Base-by-base conservation (phyloP, 2,797 vertebrate species). In the Anolis apletophallus region DNA sequence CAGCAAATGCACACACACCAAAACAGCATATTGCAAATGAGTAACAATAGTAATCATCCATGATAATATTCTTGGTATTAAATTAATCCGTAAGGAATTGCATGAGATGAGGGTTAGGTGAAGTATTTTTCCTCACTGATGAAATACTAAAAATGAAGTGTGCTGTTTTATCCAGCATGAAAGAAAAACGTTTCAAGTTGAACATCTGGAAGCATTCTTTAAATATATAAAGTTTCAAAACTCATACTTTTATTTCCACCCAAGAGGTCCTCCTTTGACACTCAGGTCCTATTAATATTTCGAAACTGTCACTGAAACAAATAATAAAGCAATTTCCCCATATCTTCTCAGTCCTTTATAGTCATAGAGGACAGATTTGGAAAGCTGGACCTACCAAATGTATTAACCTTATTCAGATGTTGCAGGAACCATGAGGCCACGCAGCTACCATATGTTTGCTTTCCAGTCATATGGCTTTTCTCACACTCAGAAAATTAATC, bases 141-240 rank as follows among this genome's bases (percentile, higher is more conserved):
- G 23, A 29, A 78, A 55, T 59, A 23, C 32, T 67, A 78, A 32
- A 83, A n/a, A 77, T 61, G 5, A 59, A 78, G 29, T 29, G 29
- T 68, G 12, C 13, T 64, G 80, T 69, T 59, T 57, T 7, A 71
- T 23, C 13, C 32, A 57, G 36, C 54, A 83, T 83, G 36, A 61
- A 82, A 83, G 59, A 17, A 81, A 55, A 26, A 1, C 50, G 16
- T 75, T 83, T 87, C 54, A 73, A 87, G 17, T 1, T 54, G 59
- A 79, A 54, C 29, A 83, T 55, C 40, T 79, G 68, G 40, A 78
- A 72, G 21, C 9, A 19, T 59, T 76, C 34, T 55, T 26, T 32
- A 54, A 71, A 57, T 57, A 50, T 21, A 73, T 34, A 72, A 71
- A 29, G 32, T 57, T 69, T 69, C 54, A 79, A 72, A 76, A 64